Base-by-base conservation (phyloP, 2,113 vertebrate species). In the Zosterops hypoxanthus region DNA sequence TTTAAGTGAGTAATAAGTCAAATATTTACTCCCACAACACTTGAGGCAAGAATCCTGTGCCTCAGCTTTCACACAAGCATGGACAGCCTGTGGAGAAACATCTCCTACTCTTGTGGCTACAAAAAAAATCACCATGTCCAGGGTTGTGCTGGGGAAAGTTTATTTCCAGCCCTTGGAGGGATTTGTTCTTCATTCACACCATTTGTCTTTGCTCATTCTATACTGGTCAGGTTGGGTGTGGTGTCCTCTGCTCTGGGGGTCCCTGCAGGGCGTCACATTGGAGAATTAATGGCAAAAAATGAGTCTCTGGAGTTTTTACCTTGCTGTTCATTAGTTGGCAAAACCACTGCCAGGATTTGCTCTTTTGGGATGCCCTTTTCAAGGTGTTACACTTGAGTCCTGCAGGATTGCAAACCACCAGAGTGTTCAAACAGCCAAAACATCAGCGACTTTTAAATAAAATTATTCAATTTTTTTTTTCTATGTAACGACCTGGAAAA, bases 1-100 rank as follows among this genome's bases (percentile, higher is more conserved):
- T 90, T 93, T 81, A 47, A 52, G n/a, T 96, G 95, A 95, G 80
- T 90, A 94, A 94, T 91, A 82, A 95, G 93, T 72, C 65, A 94
- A 94, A 82, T 92, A 94, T 89, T 94, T 92, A 82, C 78, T 89
- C 81, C 91, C 81, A 89, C 94, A 95, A 86, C 80, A 94, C 86
- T 86, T 92, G 28, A 92, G 86, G 73, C 86, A 94, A 88, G 80
- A 94, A 92, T 84, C 56, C 60, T 92, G 60, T 71, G 80, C 88
- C 59, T 94, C 78, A 72, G 66, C 65, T 86, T 93, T 96, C 91
- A 95, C 77, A 91, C 76, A 94, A 86, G 77, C 80, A 86, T 71
- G 77, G 91, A 78, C 80, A 92, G 57, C 36, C 92, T 82, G 76
- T 75, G 86, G 92, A 94, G 91, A 93, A 94, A 84, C 57, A 50